Evolutionary conservation across 2,797 vertebrate genomes (phyloP).

Genomic region (Pyrocephalus nanus): DNA sequence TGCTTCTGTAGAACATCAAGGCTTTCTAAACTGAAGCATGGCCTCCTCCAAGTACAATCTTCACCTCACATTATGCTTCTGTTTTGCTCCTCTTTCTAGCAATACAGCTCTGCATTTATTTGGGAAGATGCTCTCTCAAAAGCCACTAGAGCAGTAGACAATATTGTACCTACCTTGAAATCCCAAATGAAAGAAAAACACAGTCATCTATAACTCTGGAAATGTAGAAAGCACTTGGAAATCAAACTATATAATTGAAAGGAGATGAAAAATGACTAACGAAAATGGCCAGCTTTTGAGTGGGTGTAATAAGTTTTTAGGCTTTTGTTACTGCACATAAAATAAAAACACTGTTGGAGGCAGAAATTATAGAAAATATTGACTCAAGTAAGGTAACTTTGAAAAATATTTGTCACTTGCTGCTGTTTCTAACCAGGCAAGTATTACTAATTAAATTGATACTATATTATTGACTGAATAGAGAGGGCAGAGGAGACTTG

Average conservation of each 20-base stretch:
- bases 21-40: neutral
- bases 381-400: conserved; percentile 22
- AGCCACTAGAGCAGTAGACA: neutral
- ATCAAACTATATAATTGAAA: conserved; percentile 14
- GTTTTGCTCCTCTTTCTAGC: neutral
- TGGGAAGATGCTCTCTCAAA: neutral
- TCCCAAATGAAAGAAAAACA: neutral
- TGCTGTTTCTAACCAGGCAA: conserved; percentile 10
- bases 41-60: neutral
- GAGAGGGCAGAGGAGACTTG: neutral
- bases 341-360: conserved; percentile 27
- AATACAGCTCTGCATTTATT: neutral
- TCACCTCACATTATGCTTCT: neutral
- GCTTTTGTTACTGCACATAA: conserved; percentile 45
- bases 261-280: conserved; percentile 41
- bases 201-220: neutral
- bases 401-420: conserved; percentile 25
- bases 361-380: conserved; percentile 63
- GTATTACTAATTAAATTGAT: neutral
- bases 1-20: neutral
- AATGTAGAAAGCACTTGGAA: neutral
- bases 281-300: conserved; percentile 54
- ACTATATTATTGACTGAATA: neutral
- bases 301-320: conserved; percentile 6
- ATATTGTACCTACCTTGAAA: neutral